Percentiles rank a stretch among this genome's conserved stretches.
These are phyloP conservation scores for Thamnophis elegans DNA, from an alignment of 2,797 vertebrate genomes.

Conservation along the genomic window DNA sequence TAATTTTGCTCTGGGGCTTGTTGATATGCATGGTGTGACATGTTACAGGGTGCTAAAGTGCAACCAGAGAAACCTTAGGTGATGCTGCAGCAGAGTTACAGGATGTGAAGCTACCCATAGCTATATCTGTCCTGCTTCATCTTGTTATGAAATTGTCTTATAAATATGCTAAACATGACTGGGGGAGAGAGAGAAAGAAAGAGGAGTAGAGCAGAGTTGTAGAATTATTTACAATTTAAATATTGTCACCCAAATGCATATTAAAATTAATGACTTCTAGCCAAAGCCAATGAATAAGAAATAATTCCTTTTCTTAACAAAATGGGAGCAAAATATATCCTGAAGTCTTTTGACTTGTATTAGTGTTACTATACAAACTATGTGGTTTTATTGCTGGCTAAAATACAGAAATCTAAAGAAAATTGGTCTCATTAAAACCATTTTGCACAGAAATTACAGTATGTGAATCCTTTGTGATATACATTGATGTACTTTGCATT, in stretches of 20 bases:
- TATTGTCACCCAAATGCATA: constrained; percentile 53
- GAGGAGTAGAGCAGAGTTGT: constrained; percentile 24
- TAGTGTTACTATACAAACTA: constrained; percentile 58
- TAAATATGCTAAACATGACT: constrained; percentile 60
- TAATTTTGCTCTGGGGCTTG: constrained; percentile 20
- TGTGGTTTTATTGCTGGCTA: constrained; percentile 51
- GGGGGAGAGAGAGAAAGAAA: background rate
- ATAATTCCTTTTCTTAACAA: constrained; percentile 50
- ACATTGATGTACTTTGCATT: background rate
- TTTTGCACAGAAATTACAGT: constrained; percentile 43
- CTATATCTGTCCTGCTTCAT: constrained; percentile 33
- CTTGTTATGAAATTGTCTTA: constrained; percentile 57
- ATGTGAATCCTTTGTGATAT: constrained; percentile 9
- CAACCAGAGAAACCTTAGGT: constrained; percentile 35
- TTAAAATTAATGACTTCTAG: constrained; percentile 68
- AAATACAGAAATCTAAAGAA: constrained; percentile 40
- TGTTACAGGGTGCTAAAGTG: constrained; percentile 38
- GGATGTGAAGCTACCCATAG: constrained; percentile 33
- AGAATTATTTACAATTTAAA: constrained; percentile 70
- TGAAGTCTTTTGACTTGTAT: constrained; percentile 44
- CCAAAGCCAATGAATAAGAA: constrained; percentile 64
- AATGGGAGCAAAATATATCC: constrained; percentile 22
- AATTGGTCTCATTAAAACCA: constrained; percentile 52
- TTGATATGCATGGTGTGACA: constrained; percentile 48
- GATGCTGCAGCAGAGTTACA: constrained; percentile 16